Percentiles rank a stretch among this genome's conserved stretches.
phyloP scores from a whole-genome alignment of 2,113 vertebrate species.

The Salvator merianae region DNA sequence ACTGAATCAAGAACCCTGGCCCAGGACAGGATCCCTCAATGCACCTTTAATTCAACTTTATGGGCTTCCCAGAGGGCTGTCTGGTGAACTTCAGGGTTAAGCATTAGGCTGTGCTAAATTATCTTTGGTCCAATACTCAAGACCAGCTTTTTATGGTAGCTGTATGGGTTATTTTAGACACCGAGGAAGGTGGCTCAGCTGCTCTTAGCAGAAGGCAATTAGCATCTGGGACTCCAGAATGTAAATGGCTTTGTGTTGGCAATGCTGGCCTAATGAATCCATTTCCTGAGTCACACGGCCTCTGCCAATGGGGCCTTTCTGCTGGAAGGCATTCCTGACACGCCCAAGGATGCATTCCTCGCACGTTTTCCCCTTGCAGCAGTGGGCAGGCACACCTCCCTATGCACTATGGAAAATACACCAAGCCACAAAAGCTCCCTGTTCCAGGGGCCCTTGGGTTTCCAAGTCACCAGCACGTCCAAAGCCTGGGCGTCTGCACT shows the following conservation, averaged over 20 bases:
- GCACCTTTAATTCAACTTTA: no score
- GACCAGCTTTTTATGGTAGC: no score
- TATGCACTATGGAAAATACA: neutral
- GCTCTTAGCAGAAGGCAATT: no score
- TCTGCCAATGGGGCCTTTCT: neutral
- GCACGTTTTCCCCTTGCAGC: neutral
- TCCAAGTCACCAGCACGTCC: neutral
- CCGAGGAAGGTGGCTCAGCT: neutral
- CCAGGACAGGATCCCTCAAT: no score
- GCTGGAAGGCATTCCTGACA: constrained; percentile 18
- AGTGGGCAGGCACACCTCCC: neutral
- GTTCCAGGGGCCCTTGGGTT: neutral
- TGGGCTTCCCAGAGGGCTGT: no score
- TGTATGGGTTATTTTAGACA: no score
- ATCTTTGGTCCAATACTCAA: no score
- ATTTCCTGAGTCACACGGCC: neutral
- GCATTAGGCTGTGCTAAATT: no score
- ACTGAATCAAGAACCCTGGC: no score
- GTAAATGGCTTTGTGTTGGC: neutral
- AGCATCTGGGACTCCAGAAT: neutral
- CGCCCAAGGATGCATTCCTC: neutral
- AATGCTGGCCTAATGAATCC: neutral
- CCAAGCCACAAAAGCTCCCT: constrained; percentile 6
- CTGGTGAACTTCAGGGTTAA: no score
- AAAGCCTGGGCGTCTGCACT: neutral